A percentile compares a stretch with the other conserved stretches of the same genome.
Conservation (phyloP, 2,797 vertebrate species). For the Nannoperca australis region DNA sequence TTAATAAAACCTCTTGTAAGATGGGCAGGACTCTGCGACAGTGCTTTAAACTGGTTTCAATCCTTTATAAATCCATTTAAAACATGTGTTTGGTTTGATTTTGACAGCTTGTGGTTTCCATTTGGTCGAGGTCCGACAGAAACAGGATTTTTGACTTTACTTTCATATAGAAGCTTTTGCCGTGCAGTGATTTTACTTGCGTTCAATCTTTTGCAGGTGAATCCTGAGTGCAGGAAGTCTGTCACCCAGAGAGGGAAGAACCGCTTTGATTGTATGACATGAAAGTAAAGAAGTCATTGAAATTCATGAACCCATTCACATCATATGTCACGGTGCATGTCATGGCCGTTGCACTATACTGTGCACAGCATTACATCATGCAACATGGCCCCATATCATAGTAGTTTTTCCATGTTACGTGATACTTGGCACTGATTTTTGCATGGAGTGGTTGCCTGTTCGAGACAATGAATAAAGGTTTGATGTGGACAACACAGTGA, state of each 20-base stretch:
- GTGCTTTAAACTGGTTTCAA: too few relatives aligned
- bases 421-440: background rate
- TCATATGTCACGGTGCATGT: slow-evolving; percentile 10
- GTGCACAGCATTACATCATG: slow-evolving; percentile 14
- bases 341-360: background rate
- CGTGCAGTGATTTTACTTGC: background rate
- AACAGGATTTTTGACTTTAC: background rate
- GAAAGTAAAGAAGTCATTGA: slow-evolving; percentile 42
- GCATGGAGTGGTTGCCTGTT: background rate
- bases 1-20: too few relatives aligned
- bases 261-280: slow-evolving; percentile 38
- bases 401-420: background rate
- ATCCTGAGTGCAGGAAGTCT: slow-evolving; percentile 1
- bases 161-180: background rate
- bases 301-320: slow-evolving; percentile 32
- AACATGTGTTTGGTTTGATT: background rate
- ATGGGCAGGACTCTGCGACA: too few relatives aligned
- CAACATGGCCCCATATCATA: slow-evolving; percentile 3
- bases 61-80: too few relatives aligned
- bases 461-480: background rate
- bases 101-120: too few relatives aligned
- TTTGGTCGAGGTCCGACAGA: background rate
- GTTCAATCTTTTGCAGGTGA: background rate
- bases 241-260: slow-evolving; percentile 4
- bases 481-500: background rate